Percentiles rank a stretch among this genome's conserved stretches.
Conservation (phyloP, 1,140 invertebrate genomes). For the Sogatella furcifera region DNA sequence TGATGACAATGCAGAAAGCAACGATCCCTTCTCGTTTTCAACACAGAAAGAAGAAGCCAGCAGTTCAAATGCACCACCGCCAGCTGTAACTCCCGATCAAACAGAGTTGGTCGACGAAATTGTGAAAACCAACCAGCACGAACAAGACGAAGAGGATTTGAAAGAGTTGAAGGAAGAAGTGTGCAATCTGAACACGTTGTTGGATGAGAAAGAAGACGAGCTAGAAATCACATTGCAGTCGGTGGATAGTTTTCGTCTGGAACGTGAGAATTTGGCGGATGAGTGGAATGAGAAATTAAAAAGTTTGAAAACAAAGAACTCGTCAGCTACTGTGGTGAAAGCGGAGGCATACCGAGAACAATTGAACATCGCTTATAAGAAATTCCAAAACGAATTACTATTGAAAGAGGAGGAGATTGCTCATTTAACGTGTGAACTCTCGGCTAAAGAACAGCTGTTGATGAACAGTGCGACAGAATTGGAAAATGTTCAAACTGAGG, state of each 20-base stretch:
- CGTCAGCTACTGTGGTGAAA: constrained; percentile 19
- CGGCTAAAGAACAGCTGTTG: constrained; percentile 6
- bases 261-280: constrained; percentile 35
- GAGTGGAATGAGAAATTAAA: constrained; percentile 26
- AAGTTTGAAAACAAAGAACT: background rate
- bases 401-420: constrained; percentile 18
- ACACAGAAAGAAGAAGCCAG: too few species aligned
- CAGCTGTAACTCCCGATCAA: too few species aligned
- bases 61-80: too few species aligned
- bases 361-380: background rate
- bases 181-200: constrained; percentile 35
- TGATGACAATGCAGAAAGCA: too few species aligned
- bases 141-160: too few species aligned
- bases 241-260: background rate
- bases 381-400: constrained; percentile 11
- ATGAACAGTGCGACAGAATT: background rate
- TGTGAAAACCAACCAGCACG: too few species aligned
- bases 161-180: constrained; percentile 29
- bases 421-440: constrained; percentile 9
- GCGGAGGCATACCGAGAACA: background rate
- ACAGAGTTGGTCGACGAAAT: too few species aligned
- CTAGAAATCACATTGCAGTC: constrained; percentile 28
- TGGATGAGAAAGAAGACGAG: constrained; percentile 40
- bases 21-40: too few species aligned
- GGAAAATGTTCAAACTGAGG: background rate